Conservation (phyloP, 1,140 invertebrate genomes). For the Drosophila pachea region DNA sequence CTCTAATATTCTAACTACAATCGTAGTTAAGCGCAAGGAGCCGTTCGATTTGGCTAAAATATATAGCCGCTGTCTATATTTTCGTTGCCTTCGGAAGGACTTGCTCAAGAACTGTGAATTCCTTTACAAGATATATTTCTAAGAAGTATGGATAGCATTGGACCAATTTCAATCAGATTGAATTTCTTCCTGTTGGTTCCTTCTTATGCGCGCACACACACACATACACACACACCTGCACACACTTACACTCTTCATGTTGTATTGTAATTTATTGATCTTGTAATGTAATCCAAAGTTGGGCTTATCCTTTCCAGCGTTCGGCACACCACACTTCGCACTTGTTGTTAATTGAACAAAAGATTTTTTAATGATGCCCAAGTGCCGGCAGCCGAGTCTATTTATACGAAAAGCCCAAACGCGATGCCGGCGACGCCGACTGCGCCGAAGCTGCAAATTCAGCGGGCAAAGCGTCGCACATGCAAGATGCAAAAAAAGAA, state of each 20-base stretch:
- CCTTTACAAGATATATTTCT: too few species aligned
- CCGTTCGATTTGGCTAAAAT: too few species aligned
- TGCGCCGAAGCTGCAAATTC: constrained; percentile 52
- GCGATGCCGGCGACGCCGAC: constrained; percentile 22
- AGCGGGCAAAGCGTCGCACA: constrained; percentile 61
- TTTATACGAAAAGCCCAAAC: constrained; percentile 70
- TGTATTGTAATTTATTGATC: constrained; percentile 36
- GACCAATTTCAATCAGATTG: too few species aligned
- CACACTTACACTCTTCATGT: constrained; percentile 76
- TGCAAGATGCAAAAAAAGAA: constrained; percentile 63
- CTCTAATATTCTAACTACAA: too few species aligned
- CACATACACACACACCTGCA: not conserved
- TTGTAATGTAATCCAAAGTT: constrained; percentile 52
- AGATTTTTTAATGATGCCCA: constrained; percentile 78
- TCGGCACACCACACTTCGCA: constrained; percentile 40
- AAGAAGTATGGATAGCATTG: too few species aligned
- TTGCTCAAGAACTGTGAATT: too few species aligned
- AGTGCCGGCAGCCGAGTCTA: constrained; percentile 73
- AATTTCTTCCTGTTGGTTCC: not conserved
- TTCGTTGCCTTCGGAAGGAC: too few species aligned
- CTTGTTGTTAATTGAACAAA: constrained; percentile 77
- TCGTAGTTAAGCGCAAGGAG: too few species aligned
- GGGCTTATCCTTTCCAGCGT: constrained; percentile 50
- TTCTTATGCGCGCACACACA: constrained; percentile 2
- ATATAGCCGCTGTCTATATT: too few species aligned